These are phyloP conservation scores for Onychomys torridus DNA, from an alignment of 2,797 vertebrate genomes.

Conservation along the genomic window DNA sequence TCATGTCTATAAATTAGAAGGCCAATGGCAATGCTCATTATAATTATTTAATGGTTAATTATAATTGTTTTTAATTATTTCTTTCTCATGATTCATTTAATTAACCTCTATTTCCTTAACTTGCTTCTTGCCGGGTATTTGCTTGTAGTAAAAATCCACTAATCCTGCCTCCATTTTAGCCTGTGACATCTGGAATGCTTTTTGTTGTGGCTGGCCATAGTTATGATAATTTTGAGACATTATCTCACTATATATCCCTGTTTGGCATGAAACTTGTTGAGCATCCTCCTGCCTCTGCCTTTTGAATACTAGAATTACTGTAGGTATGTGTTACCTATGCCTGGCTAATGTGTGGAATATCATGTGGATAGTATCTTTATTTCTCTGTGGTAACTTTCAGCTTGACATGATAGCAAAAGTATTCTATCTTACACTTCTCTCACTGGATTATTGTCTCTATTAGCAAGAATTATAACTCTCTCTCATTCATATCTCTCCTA, in stretches of 20 bases:
- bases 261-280: not conserved
- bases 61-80: not conserved
- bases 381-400: not conserved
- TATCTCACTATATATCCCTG: not conserved
- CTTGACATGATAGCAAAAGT: not conserved
- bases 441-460: not conserved
- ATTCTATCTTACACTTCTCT: not conserved
- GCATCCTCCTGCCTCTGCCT: not conserved
- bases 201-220: not conserved
- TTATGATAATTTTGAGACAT: not conserved
- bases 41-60: not conserved
- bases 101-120: not conserved
- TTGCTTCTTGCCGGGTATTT: not conserved
- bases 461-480: not conserved
- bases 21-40: not conserved
- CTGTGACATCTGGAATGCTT: not conserved
- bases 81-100: not conserved
- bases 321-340: not conserved
- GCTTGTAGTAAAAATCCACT: not conserved
- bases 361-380: not conserved
- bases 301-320: not conserved
- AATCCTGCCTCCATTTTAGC: not conserved
- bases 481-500: not conserved
- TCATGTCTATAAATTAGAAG: not conserved
- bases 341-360: not conserved